Evolutionary conservation across 2,888 invertebrate genomes (phyloP), one percentile per base, ranked within the genome.

Genomic region (Cerastis leucographa): DNA sequence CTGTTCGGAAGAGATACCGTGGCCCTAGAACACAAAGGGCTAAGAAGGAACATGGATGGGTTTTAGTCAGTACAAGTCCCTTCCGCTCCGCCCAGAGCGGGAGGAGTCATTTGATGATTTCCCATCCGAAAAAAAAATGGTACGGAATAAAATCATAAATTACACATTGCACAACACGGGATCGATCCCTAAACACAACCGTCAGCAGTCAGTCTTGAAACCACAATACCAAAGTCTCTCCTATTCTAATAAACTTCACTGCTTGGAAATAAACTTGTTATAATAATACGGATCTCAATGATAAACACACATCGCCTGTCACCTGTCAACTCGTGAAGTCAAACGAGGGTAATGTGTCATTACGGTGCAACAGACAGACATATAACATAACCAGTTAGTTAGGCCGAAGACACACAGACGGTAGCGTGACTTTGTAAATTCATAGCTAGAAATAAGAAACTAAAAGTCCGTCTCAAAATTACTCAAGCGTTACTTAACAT

Each of bases 341-440:
- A 35, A 74, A 71, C 35, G 74, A 25, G 67, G 74, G 74, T 65
- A 74, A 71, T 74, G 19, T 82, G 79, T 78, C 65, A 84, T 84
- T 84, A 83, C 79, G 56, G 71, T 74, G 49, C 68, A 49, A 71
- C 12, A 65, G 64, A 64, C 35, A 72, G 14, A 56, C 35, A 19
- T 40, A 8, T 66, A 64, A 59, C n/a, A 67, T 59, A 81, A 69
- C 64, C 66, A 40, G 77, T 77, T 73, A 51, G 14, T 66, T 17
- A 69, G 29, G 54, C 17, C 0, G 25, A 25, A 40, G 54, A 8
- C 22, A 64, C 2, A 40, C 54, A 22, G 19, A 0, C 14, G 9
- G n/a, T 25, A 8, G 8, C 17, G 17, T 3, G n/a, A 59, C 17
- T 56, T 25, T 17, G 59, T 29, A 17, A 59, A 8, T 29, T 17